Conservation (phyloP, 2,113 vertebrate genomes). For the Lycaon pictus region DNA sequence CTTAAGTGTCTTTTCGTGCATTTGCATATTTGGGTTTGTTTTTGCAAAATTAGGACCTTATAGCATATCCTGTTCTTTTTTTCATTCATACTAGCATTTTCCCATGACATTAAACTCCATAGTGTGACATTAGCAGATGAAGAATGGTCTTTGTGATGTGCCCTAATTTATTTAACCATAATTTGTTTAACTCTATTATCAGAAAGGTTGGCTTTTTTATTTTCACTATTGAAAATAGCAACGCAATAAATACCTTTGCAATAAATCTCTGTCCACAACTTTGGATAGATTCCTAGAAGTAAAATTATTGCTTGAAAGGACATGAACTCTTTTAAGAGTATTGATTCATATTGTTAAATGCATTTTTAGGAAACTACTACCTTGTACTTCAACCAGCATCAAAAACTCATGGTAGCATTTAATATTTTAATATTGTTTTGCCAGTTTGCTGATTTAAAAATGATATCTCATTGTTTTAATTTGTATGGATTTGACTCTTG, state of each 20-base stretch:
- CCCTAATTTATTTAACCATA: slow-evolving; percentile 26
- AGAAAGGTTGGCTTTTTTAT: slow-evolving; percentile 48
- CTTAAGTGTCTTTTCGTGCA: neutral
- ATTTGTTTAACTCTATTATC: slow-evolving; percentile 49
- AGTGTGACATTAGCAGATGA: slow-evolving; percentile 23
- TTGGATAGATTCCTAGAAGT: slow-evolving; percentile 42
- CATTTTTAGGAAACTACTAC: slow-evolving; percentile 14
- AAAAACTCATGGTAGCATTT: neutral
- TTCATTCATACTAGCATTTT: neutral
- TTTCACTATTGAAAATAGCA: slow-evolving; percentile 59
- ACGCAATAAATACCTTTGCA: slow-evolving; percentile 35
- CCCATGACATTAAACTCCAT: slow-evolving; percentile 46
- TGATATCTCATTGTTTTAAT: neutral
- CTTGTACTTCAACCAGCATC: neutral
- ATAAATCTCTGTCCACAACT: slow-evolving; percentile 42
- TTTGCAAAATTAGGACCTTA: slow-evolving; percentile 3
- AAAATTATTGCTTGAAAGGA: neutral
- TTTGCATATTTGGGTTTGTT: slow-evolving; percentile 33
- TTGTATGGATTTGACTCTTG: neutral
- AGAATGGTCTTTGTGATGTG: neutral
- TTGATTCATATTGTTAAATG: neutral
- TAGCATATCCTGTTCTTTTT: neutral
- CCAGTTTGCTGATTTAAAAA: slow-evolving; percentile 35
- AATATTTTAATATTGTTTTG: slow-evolving; percentile 36
- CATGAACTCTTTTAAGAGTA: slow-evolving; percentile 24